Conservation (phyloP, 2,113 vertebrate species). For the Hippopotamus amphibius region DNA sequence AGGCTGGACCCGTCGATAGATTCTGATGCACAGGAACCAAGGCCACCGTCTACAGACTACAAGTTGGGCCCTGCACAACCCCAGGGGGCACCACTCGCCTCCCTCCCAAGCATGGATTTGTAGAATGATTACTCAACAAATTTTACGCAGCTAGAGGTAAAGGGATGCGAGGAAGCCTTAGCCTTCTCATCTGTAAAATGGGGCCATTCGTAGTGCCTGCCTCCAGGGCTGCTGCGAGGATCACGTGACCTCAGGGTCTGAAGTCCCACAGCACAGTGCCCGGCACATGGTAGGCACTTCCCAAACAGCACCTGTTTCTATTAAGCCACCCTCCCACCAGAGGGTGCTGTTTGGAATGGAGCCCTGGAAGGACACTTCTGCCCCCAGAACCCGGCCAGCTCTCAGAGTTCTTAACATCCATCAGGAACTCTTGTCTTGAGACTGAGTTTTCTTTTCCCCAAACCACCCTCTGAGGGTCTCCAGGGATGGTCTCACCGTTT, state of each 20-base stretch:
- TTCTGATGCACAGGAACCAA: background rate
- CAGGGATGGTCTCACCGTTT: conserved; percentile 76
- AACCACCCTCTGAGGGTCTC: background rate
- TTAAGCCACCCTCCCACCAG: background rate
- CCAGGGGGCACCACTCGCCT: background rate
- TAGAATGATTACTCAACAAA: background rate
- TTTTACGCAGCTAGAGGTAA: background rate
- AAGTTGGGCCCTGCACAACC: background rate
- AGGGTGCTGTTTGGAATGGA: background rate
- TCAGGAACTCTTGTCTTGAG: background rate
- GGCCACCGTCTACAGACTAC: background rate
- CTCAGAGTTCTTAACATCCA: background rate
- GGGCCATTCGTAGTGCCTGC: background rate
- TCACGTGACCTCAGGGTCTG: background rate
- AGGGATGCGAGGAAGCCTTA: background rate
- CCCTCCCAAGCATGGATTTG: background rate
- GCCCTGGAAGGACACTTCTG: background rate
- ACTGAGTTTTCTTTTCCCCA: background rate
- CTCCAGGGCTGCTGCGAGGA: background rate
- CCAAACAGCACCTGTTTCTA: background rate
- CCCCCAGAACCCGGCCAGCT: background rate
- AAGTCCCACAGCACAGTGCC: too few relatives aligned
- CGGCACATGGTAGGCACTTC: fast-evolving
- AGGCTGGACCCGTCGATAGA: background rate
- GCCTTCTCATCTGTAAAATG: background rate